Evolutionary conservation across 2,797 vertebrate genomes (phyloP).

Genomic region (Acanthornis magna): DNA sequence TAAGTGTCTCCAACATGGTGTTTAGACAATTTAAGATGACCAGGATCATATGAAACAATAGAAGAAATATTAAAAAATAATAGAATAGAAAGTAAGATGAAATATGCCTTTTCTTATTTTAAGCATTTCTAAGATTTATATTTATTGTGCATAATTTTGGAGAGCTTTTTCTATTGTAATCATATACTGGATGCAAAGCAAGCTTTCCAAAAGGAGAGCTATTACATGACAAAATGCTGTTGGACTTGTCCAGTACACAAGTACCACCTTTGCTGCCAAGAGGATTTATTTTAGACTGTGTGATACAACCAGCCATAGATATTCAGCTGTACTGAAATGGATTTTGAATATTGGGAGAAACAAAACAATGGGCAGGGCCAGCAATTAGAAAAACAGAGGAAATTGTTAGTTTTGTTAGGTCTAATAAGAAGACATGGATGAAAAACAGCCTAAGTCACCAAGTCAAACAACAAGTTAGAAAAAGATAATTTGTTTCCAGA

Average conservation of each 20-base stretch:
- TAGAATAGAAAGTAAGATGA: not conserved
- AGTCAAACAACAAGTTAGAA: not conserved
- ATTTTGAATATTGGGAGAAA: not conserved
- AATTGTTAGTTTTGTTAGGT: not conserved
- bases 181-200: not conserved
- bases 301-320: not conserved
- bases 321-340: not conserved
- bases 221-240: not conserved
- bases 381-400: not conserved
- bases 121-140: not conserved
- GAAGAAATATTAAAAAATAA: not conserved
- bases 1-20: not conserved
- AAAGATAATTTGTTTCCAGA: constrained; percentile 21
- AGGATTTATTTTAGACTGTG: not conserved
- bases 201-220: not conserved
- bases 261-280: not conserved
- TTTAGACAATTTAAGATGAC: not conserved
- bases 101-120: not conserved
- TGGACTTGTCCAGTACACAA: not conserved
- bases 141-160: not conserved
- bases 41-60: not conserved
- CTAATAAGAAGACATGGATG: not conserved
- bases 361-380: not conserved
- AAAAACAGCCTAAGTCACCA: not conserved
- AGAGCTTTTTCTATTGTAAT: not conserved